Evolutionary conservation across 2,113 vertebrate species (phyloP).

Genomic region (Saccopteryx bilineata): DNA sequence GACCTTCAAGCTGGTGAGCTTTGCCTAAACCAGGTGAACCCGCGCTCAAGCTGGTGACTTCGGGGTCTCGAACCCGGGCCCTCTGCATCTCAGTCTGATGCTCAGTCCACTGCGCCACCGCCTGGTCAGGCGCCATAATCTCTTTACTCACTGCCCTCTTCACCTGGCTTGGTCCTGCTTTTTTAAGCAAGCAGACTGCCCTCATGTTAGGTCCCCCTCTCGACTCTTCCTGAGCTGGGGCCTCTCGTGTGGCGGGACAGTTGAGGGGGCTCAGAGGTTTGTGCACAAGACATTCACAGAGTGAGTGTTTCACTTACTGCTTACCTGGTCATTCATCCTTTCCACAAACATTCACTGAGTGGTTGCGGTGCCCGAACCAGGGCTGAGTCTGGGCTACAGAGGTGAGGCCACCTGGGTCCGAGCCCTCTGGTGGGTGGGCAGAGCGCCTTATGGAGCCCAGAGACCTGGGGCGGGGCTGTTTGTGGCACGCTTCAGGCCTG

Average conservation of each 20-base stretch:
- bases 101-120: too few species aligned
- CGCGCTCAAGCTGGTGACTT: too few species aligned
- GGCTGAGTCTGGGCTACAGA: neutral
- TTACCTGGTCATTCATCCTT: neutral
- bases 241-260: neutral
- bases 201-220: neutral
- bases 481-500: slow-evolving; percentile 83
- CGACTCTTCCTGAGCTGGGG: neutral
- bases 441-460: neutral
- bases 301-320: neutral
- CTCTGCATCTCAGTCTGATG: too few species aligned
- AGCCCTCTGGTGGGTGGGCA: neutral
- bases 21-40: too few species aligned
- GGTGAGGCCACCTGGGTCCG: neutral
- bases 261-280: neutral
- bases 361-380: neutral
- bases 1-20: too few species aligned
- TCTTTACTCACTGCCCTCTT: neutral
- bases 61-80: too few species aligned
- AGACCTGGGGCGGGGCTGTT: slow-evolving; percentile 69
- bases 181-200: neutral
- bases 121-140: neutral
- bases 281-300: neutral
- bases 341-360: neutral
- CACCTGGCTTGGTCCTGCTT: neutral